Conservation (phyloP, 2,797 vertebrate species). For the Loriculus beryllinus region DNA sequence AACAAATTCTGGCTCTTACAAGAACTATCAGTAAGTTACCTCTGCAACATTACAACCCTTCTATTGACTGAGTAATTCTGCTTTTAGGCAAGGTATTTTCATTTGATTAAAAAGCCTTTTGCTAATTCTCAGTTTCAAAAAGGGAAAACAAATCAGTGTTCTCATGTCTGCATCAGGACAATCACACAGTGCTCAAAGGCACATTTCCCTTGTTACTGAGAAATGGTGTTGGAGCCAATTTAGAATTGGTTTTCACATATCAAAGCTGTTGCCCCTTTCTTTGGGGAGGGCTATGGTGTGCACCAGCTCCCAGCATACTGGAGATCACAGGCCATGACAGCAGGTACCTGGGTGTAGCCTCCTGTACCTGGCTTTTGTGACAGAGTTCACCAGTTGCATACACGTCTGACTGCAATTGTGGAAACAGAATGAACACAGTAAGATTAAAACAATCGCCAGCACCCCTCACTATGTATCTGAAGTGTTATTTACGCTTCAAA, state of each 20-base stretch:
- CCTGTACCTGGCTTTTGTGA: not conserved
- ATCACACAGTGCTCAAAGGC: fast-evolving
- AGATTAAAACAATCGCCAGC: not conserved
- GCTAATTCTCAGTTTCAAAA: not conserved
- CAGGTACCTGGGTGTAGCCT: not conserved
- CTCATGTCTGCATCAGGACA: not conserved
- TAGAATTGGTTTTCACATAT: not conserved
- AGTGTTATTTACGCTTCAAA: not conserved
- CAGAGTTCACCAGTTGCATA: not conserved
- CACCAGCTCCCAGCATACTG: not conserved
- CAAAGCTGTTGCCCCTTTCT: not conserved
- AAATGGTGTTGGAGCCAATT: not conserved
- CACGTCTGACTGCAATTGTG: constrained; percentile 1
- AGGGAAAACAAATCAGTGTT: not conserved
- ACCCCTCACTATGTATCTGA: not conserved
- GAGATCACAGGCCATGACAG: not conserved
- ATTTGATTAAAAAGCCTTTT: not conserved
- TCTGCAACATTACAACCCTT: not conserved
- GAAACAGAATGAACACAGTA: not conserved
- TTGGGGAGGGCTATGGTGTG: not conserved
- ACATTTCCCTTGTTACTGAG: not conserved
- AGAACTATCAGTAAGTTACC: not conserved
- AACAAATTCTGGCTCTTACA: not conserved
- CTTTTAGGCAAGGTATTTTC: not conserved
- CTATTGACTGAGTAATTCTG: not conserved